Evolutionary conservation across 1,140 invertebrate species (phyloP).

Genomic region (Chlorops oryzae): DNA sequence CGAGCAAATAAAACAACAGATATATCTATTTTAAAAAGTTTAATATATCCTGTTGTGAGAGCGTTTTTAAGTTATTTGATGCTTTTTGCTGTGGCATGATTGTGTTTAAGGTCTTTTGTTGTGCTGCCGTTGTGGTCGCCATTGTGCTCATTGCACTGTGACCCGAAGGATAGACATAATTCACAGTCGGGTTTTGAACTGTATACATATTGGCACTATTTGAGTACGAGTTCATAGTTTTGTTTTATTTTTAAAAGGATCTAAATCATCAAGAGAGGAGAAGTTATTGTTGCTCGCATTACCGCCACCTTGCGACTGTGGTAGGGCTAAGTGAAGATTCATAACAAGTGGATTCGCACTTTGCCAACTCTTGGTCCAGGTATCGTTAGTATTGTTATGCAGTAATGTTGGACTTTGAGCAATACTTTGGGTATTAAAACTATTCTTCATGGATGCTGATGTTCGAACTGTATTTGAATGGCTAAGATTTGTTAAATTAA

Average conservation of each 20-base stretch:
- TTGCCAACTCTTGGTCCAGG: conserved; percentile 28
- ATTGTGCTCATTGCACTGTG: conserved; percentile 15
- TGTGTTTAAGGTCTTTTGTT: conserved; percentile 25
- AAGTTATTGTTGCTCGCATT: conserved; percentile 32
- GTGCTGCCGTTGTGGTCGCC: conserved; percentile 17
- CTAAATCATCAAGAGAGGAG: conserved; percentile 35
- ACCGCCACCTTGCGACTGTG: conserved; percentile 16
- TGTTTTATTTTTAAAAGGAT: conserved; percentile 27
- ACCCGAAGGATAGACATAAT: conserved; percentile 38
- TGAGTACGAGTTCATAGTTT: conserved; percentile 9
- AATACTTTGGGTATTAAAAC: conserved; percentile 7
- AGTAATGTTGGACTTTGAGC: too few relatives aligned
- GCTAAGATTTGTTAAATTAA: conserved; percentile 22
- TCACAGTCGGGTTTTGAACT: conserved; percentile 34
- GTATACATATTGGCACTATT: conserved; percentile 38
- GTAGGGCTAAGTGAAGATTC: conserved; percentile 38
- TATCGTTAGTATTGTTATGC: conserved; percentile 10
- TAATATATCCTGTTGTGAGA: conserved; percentile 43
- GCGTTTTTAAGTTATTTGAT: conserved; percentile 32
- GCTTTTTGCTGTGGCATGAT: conserved; percentile 12
- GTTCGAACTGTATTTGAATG: background rate
- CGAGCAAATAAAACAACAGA: too few relatives aligned
- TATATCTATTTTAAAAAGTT: conserved; percentile 42
- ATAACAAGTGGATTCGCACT: conserved; percentile 41
- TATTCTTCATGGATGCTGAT: background rate